Percentiles rank a stretch among this genome's conserved stretches.
These are phyloP conservation scores for Enteromius viviparus DNA, from an alignment of 2,797 vertebrate genomes.

Conservation along the genomic window DNA sequence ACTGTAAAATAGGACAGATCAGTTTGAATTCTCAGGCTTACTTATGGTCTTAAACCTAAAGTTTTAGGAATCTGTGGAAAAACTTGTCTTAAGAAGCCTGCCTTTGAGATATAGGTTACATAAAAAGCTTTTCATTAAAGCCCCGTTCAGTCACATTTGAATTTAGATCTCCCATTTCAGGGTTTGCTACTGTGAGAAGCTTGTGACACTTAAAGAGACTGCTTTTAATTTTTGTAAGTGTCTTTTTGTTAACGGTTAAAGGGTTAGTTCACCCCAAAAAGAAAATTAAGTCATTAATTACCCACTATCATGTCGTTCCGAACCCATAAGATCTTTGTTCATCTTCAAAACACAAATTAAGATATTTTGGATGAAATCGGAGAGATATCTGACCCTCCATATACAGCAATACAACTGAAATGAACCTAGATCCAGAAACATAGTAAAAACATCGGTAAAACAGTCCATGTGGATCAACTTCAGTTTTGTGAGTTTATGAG, in stretches of 20 bases:
- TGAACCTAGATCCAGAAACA: no score
- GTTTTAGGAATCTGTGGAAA: not conserved
- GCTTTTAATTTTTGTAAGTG: not conserved
- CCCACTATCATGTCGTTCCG: no score
- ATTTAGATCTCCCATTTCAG: not conserved
- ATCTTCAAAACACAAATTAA: no score
- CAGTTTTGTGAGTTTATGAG: no score
- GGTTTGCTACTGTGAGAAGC: not conserved
- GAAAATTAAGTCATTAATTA: no score
- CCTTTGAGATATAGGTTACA: constrained; percentile 13
- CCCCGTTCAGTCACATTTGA: constrained; percentile 9
- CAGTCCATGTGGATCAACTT: no score
- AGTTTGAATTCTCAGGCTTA: constrained; percentile 5
- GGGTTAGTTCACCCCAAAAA: no score
- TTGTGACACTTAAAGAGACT: not conserved
- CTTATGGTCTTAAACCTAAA: constrained; percentile 8
- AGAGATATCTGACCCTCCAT: no score
- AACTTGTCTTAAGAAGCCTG: constrained; percentile 3
- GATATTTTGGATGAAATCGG: no score
- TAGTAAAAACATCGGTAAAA: no score
- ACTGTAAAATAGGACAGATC: constrained; percentile 6
- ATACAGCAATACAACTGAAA: no score
- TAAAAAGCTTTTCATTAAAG: constrained; percentile 19
- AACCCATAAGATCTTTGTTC: no score
- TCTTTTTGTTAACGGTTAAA: not conserved